Conservation (phyloP, 2,888 invertebrate genomes). For the Philaethria dido region DNA sequence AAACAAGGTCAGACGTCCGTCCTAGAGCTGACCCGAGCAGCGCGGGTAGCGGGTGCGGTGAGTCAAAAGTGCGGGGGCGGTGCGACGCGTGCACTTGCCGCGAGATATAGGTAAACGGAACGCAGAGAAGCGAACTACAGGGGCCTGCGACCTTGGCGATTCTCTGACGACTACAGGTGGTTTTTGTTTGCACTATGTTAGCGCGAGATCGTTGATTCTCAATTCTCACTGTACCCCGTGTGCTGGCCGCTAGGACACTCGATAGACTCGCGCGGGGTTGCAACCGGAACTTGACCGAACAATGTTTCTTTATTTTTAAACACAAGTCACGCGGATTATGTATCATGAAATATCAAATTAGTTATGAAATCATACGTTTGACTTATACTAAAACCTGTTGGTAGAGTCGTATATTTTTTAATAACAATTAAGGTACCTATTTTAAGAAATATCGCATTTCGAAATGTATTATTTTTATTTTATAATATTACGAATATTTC, state of each 20-base stretch:
- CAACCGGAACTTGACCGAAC: conserved; percentile 69
- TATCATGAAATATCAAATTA: conserved; percentile 22
- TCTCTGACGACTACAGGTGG: conserved; percentile 82
- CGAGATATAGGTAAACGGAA: conserved; percentile 83
- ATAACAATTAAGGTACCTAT: not conserved
- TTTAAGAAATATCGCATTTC: not conserved
- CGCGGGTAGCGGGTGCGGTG: conserved; percentile 59
- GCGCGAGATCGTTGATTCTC: conserved; percentile 65
- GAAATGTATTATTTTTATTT: not conserved
- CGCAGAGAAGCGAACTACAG: conserved; percentile 73
- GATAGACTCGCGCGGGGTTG: conserved; percentile 54
- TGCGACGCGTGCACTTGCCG: conserved; percentile 73
- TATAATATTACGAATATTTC: not conserved
- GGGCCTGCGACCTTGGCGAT: conserved; percentile 80
- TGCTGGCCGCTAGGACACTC: conserved; percentile 50
- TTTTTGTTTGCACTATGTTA: conserved; percentile 74
- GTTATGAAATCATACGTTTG: conserved; percentile 20
- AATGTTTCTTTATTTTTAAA: conserved; percentile 55
- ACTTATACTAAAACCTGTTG: conserved; percentile 8
- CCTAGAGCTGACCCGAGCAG: conserved; percentile 65
- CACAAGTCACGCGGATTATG: conserved; percentile 42
- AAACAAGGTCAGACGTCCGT: conserved; percentile 50
- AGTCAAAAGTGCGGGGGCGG: conserved; percentile 72
- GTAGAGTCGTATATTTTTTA: not conserved
- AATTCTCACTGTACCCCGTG: conserved; percentile 50